Evolutionary conservation across 2,113 vertebrate genomes (phyloP).

Genomic region (Callionymus lyra): DNA sequence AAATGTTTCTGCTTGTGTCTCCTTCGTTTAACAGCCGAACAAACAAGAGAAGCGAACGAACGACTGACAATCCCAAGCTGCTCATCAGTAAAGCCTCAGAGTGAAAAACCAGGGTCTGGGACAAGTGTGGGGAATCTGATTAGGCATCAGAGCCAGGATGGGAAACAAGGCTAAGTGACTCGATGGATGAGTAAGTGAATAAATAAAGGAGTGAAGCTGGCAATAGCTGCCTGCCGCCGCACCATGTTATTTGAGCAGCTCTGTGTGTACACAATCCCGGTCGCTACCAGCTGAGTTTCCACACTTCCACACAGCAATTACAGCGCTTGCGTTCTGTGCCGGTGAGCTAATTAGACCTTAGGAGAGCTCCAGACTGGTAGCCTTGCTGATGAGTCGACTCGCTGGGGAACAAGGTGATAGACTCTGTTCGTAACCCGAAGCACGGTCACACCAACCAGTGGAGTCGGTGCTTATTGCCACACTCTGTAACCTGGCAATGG

Average conservation of each 20-base stretch:
- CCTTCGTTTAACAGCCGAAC: no score
- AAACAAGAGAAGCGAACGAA: conserved; percentile 14
- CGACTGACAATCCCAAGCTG: no score
- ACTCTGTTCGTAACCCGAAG: conserved; percentile 40
- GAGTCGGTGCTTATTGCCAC: conserved; percentile 23
- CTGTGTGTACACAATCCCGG: conserved; percentile 38
- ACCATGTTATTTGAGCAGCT: conserved; percentile 34
- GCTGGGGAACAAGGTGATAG: conserved; percentile 36
- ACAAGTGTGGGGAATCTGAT: conserved; percentile 48
- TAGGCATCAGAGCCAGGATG: conserved; percentile 35
- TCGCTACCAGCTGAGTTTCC: conserved; percentile 46
- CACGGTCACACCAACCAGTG: conserved; percentile 1
- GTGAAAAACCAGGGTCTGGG: conserved; percentile 27
- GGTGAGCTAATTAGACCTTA: conserved; percentile 49
- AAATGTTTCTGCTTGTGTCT: no score
- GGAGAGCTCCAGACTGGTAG: conserved; percentile 19
- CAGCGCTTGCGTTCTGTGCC: conserved; percentile 32
- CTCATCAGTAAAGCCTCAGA: conserved; percentile 27
- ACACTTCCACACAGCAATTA: conserved; percentile 38
- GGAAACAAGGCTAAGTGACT: conserved; percentile 47
- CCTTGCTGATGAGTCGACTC: conserved; percentile 37
- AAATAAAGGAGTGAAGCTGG: conserved; percentile 48
- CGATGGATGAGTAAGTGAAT: conserved; percentile 55
- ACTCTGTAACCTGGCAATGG: conserved; percentile 37
- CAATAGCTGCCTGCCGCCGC: conserved; percentile 40